These are phyloP conservation scores for Neoseiulus cucumeris DNA, from an alignment of 1,140 invertebrate genomes.

Conservation along the genomic window DNA sequence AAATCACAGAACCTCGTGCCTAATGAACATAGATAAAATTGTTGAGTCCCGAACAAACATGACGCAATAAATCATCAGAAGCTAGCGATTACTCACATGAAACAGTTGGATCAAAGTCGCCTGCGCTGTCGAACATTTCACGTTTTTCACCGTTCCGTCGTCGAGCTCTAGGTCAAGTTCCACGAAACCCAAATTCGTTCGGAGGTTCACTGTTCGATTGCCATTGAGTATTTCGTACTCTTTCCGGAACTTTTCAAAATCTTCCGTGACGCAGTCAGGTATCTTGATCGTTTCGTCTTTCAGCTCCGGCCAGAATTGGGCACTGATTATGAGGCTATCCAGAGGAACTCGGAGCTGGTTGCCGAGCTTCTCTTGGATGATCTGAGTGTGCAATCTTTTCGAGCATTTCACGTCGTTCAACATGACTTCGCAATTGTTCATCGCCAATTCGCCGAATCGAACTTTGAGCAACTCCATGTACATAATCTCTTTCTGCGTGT, in stretches of 20 bases:
- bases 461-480: slow-evolving; percentile 88
- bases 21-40: too few species aligned
- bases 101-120: slow-evolving; percentile 88
- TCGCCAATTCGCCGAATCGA: slow-evolving; percentile 78
- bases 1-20: too few species aligned
- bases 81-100: slow-evolving; percentile 46
- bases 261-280: slow-evolving; percentile 35
- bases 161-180: slow-evolving; percentile 77
- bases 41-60: too few species aligned
- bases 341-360: slow-evolving; percentile 33
- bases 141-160: slow-evolving; percentile 44
- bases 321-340: slow-evolving; percentile 71
- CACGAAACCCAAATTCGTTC: slow-evolving; percentile 72
- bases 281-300: slow-evolving; percentile 80
- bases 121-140: slow-evolving; percentile 70
- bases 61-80: too few species aligned
- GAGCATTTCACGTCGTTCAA: slow-evolving; percentile 78
- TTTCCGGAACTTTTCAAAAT: slow-evolving; percentile 68
- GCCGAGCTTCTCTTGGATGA: slow-evolving; percentile 39
- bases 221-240: slow-evolving; percentile 81
- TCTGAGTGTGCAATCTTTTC: slow-evolving; percentile 56
- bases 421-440: slow-evolving; percentile 98
- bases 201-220: slow-evolving; percentile 81
- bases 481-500: slow-evolving; percentile 75
- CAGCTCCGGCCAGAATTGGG: slow-evolving; percentile 96